Evolutionary conservation across 1,140 invertebrate genomes (phyloP).

Genomic region (Drosophila ogumai): DNA sequence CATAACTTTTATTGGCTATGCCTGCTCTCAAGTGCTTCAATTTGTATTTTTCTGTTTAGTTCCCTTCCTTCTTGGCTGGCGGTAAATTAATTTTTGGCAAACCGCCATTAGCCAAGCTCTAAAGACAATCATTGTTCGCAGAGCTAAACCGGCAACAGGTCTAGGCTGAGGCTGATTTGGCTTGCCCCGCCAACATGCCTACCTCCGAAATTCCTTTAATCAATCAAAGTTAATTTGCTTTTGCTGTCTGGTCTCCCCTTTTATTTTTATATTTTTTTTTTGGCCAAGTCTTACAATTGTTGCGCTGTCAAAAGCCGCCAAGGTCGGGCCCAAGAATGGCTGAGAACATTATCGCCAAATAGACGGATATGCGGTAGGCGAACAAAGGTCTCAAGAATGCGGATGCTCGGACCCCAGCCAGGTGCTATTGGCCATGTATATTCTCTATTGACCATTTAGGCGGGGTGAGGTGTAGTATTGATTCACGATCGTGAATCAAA

Average conservation of each 20-base stretch:
- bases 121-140: slow-evolving; percentile 13
- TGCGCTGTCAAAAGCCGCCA: slow-evolving; percentile 34
- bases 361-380: slow-evolving; percentile 32
- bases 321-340: slow-evolving; percentile 35
- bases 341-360: slow-evolving; percentile 34
- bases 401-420: slow-evolving; percentile 14
- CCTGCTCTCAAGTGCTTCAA: background rate
- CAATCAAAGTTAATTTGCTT: slow-evolving; percentile 74
- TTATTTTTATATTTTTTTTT: slow-evolving; percentile 7
- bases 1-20: no score
- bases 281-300: slow-evolving; percentile 31
- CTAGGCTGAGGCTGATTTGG: slow-evolving; percentile 2
- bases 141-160: slow-evolving; percentile 2
- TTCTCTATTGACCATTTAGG: slow-evolving; percentile 23
- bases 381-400: slow-evolving; percentile 44
- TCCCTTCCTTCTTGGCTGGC: background rate
- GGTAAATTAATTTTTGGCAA: slow-evolving; percentile 53
- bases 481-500: slow-evolving; percentile 15
- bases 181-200: slow-evolving; percentile 34
- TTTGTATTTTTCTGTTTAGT: slow-evolving; percentile 10
- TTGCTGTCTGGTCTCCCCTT: slow-evolving; percentile 47
- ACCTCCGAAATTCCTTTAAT: slow-evolving; percentile 64
- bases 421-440: slow-evolving; percentile 13
- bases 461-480: slow-evolving; percentile 11
- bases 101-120: slow-evolving; percentile 53